Evolutionary conservation across 2,888 invertebrate genomes (phyloP).

Genomic region (Tetramorium bicarinatum): DNA sequence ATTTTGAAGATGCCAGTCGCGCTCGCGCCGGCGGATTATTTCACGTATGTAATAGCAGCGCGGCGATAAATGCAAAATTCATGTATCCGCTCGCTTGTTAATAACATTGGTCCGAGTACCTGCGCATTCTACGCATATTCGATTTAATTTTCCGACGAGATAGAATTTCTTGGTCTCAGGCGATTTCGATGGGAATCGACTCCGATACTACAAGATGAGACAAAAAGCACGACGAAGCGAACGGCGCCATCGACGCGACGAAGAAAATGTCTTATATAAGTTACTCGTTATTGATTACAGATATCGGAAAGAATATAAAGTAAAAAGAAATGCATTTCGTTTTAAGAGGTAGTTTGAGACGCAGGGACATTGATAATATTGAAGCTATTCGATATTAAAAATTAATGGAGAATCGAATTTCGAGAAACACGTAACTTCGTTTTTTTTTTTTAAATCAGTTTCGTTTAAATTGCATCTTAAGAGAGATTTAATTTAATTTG

Average conservation of each 20-base stretch:
- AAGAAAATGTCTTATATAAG: background rate
- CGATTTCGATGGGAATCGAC: background rate
- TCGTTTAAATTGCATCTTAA: background rate
- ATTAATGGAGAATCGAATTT: background rate
- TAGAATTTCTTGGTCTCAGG: background rate
- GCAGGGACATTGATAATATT: background rate
- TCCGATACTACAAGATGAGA: background rate
- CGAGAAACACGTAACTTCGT: background rate
- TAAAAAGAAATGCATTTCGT: background rate
- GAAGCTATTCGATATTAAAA: background rate
- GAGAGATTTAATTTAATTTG: background rate
- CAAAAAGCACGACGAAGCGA: background rate
- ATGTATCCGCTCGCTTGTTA: background rate
- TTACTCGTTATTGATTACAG: background rate
- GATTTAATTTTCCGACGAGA: background rate
- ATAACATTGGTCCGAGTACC: background rate
- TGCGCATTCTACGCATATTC: background rate
- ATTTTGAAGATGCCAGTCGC: background rate
- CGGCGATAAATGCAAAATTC: background rate
- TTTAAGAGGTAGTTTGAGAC: background rate
- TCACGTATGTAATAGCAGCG: background rate
- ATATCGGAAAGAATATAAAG: conserved; percentile 6
- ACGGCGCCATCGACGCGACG: background rate
- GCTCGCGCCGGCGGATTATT: background rate
- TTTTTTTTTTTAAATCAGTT: background rate